These are phyloP conservation scores for cattle (Bos taurus) DNA, from an alignment of 2,113 vertebrate species.

Conservation along the genomic window DNA sequence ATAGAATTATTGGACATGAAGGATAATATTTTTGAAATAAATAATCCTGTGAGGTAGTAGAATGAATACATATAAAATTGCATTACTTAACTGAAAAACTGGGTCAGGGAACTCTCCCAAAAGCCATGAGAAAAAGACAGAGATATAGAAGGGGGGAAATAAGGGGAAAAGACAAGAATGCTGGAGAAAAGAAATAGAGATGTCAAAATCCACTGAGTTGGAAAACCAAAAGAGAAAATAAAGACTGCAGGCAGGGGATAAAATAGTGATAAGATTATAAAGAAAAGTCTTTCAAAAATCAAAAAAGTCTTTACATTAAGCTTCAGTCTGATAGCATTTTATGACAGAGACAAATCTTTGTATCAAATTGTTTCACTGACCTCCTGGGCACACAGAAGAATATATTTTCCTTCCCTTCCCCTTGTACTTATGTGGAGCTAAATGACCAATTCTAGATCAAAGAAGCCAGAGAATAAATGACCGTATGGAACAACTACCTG, in stretches of 20 bases:
- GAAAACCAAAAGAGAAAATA: constrained; percentile 2
- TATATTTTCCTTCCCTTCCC: background rate
- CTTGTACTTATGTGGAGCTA: background rate
- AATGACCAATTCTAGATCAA: background rate
- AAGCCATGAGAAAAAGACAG: background rate
- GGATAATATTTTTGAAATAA: background rate
- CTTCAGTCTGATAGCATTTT: background rate
- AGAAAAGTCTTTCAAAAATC: background rate
- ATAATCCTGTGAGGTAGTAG: background rate
- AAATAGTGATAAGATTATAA: constrained; percentile 8
- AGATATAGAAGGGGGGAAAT: background rate
- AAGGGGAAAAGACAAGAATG: background rate
- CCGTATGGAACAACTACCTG: background rate
- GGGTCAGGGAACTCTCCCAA: background rate
- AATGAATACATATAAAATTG: background rate
- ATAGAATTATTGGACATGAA: background rate
- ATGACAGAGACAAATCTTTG: background rate
- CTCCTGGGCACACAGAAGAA: background rate
- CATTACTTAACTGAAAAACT: background rate
- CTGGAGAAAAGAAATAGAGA: background rate
- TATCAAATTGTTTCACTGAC: background rate
- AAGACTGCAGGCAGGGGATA: background rate
- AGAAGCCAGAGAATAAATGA: background rate
- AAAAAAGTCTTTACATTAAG: background rate
- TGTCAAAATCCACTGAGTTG: background rate